Evolutionary conservation across 2,888 invertebrate species (phyloP).

Genomic region (Leucoma salicis): DNA sequence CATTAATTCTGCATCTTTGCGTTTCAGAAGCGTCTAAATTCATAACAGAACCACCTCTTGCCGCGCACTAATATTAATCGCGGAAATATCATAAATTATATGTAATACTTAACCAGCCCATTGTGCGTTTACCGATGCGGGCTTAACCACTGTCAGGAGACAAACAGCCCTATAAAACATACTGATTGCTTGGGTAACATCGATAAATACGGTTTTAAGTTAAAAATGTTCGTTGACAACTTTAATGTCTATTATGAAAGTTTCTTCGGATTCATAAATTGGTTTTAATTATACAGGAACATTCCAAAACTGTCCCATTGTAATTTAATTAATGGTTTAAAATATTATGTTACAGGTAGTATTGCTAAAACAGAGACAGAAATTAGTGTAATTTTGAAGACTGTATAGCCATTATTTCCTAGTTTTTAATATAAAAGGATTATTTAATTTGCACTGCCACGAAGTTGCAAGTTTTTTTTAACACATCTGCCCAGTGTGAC

Average conservation of each 20-base stretch:
- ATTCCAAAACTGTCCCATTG: constrained; percentile 13
- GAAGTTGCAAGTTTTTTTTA: too few species aligned
- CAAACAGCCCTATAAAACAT: constrained; percentile 47
- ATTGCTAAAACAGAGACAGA: too few species aligned
- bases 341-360: too few species aligned
- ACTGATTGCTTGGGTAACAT: constrained; percentile 45
- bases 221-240: constrained; percentile 43
- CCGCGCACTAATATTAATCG: constrained; percentile 40
- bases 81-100: constrained; percentile 55
- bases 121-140: constrained; percentile 36
- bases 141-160: constrained; percentile 35
- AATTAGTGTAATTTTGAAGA: too few species aligned
- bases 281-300: constrained; percentile 24
- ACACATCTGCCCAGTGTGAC: too few species aligned
- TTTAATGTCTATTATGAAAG: constrained; percentile 28
- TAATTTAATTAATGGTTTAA: not conserved
- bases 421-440: too few species aligned
- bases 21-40: not conserved
- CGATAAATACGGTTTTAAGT: constrained; percentile 47
- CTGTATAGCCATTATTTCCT: too few species aligned
- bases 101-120: constrained; percentile 44
- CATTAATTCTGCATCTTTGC: not conserved
- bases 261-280: constrained; percentile 24
- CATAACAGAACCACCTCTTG: constrained; percentile 2
- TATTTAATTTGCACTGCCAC: too few species aligned